Conservation (phyloP, 2,797 vertebrate species). For the Syngnathus rostellatus region DNA sequence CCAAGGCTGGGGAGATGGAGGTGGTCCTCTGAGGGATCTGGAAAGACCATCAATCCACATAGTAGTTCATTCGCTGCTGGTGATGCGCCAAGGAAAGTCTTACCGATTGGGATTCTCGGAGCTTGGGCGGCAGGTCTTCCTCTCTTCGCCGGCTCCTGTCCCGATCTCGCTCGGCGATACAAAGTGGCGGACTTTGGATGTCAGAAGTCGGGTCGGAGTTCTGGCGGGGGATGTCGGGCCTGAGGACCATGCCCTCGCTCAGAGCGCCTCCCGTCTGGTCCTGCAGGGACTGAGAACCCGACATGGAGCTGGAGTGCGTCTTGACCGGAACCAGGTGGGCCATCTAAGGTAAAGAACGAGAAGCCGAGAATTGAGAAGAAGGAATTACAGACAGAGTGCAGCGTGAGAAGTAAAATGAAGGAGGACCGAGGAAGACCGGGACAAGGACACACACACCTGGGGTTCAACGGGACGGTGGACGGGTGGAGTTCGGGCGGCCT, state of each 20-base stretch:
- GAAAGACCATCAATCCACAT: constrained; percentile 12
- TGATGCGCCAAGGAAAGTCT: background rate
- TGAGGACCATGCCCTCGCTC: constrained; percentile 74
- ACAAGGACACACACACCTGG: constrained; percentile 71
- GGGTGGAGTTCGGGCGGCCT: constrained; percentile 83
- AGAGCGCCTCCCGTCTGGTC: constrained; percentile 84
- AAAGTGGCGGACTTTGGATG: constrained; percentile 72
- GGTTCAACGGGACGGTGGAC: constrained; percentile 83
- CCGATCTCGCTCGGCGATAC: constrained; percentile 73
- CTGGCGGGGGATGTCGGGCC: constrained; percentile 89
- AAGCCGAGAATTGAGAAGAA: background rate
- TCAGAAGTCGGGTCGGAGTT: constrained; percentile 95
- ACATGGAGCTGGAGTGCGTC: constrained; percentile 82
- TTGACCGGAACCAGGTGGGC: constrained; percentile 89
- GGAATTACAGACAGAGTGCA: background rate
- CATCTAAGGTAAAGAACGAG: constrained; percentile 54
- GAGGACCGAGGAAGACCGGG: background rate
- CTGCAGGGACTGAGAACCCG: constrained; percentile 89
- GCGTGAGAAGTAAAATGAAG: background rate
- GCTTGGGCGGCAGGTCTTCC: constrained; percentile 62
- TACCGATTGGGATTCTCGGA: constrained; percentile 18
- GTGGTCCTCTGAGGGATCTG: constrained; percentile 92
- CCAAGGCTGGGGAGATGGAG: constrained; percentile 91
- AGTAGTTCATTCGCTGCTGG: too few relatives aligned
- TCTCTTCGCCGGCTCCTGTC: constrained; percentile 60